A percentile compares a stretch with the other conserved stretches of the same genome.
Conservation (phyloP, 30 jellyfish, hydroid and myxozoan genomes). For the Chironex yamaguchii region DNA sequence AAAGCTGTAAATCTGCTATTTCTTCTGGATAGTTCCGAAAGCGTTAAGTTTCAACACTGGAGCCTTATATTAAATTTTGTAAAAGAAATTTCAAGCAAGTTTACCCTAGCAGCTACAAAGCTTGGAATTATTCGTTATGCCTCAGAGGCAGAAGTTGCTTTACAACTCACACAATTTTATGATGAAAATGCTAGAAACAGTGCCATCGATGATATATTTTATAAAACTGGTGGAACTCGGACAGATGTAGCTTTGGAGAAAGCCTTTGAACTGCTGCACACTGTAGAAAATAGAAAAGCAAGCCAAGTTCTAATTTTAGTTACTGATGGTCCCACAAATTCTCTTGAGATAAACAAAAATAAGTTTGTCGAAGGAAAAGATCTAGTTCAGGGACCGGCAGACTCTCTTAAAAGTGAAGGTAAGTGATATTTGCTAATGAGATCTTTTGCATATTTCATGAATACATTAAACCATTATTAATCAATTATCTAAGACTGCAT, state of each 20-base stretch:
- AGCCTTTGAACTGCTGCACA: conserved; percentile 82
- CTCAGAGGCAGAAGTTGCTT: conserved; percentile 92
- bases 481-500: too few relatives aligned
- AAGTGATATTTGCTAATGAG: too few relatives aligned
- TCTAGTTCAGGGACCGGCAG: conserved; percentile 96
- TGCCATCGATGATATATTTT: conserved; percentile 91
- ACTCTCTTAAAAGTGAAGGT: conserved; percentile 81
- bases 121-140: conserved; percentile 88
- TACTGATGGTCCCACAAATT: conserved; percentile 95
- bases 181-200: conserved; percentile 77
- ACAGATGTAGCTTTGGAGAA: conserved; percentile 95
- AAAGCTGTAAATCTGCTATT: conserved; percentile 89
- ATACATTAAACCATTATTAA: too few relatives aligned
- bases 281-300: conserved; percentile 79
- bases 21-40: conserved; percentile 94
- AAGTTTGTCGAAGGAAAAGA: conserved; percentile 95
- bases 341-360: conserved; percentile 82
- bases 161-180: conserved; percentile 86
- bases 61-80: conserved; percentile 80
- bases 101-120: conserved; percentile 74
- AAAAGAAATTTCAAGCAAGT: conserved; percentile 77
- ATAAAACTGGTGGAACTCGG: conserved; percentile 96
- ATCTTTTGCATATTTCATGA: too few relatives aligned
- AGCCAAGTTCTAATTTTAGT: conserved; percentile 90
- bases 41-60: conserved; percentile 94